These are phyloP conservation scores for Acleris cristana DNA, from an alignment of 2,888 invertebrate species.

Conservation along the genomic window DNA sequence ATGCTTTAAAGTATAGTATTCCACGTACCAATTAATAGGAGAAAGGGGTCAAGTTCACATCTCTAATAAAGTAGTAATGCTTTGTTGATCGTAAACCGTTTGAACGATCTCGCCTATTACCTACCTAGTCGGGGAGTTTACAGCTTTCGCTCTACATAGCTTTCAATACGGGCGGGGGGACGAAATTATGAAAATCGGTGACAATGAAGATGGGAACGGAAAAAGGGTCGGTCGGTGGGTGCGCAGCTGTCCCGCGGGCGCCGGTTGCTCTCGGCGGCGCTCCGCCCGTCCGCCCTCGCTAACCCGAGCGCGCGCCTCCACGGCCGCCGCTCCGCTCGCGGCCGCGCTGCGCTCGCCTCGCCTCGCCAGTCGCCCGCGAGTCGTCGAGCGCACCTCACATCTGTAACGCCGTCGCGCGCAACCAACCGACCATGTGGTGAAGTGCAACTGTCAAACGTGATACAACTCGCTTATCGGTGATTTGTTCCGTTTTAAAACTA, in stretches of 20 bases:
- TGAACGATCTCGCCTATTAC: conserved; percentile 6
- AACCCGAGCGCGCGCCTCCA: conserved; percentile 58
- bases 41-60: conserved; percentile 11
- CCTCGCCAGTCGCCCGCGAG: conserved; percentile 73
- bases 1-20: too few relatives aligned
- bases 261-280: conserved; percentile 68
- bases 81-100: conserved; percentile 34
- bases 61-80: conserved; percentile 15
- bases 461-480: conserved; percentile 72
- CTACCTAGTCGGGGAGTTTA: conserved; percentile 17
- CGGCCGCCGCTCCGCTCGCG: conserved; percentile 50
- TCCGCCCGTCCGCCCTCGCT: conserved; percentile 76
- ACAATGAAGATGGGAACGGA: conserved; percentile 52
- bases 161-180: conserved; percentile 20
- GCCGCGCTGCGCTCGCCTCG: conserved; percentile 46
- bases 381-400: conserved; percentile 69
- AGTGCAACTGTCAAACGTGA: conserved; percentile 83
- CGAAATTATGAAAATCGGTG: conserved; percentile 37
- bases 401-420: conserved; percentile 61
- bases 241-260: conserved; percentile 80
- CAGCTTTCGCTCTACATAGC: conserved; percentile 29
- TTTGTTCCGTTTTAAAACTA: conserved; percentile 57
- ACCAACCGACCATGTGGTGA: conserved; percentile 79
- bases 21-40: not conserved
- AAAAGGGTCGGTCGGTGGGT: conserved; percentile 73